A percentile compares a stretch with the other conserved stretches of the same genome.
Conservation (phyloP, 1,140 invertebrate genomes). For the Semibalanus balanoides region DNA sequence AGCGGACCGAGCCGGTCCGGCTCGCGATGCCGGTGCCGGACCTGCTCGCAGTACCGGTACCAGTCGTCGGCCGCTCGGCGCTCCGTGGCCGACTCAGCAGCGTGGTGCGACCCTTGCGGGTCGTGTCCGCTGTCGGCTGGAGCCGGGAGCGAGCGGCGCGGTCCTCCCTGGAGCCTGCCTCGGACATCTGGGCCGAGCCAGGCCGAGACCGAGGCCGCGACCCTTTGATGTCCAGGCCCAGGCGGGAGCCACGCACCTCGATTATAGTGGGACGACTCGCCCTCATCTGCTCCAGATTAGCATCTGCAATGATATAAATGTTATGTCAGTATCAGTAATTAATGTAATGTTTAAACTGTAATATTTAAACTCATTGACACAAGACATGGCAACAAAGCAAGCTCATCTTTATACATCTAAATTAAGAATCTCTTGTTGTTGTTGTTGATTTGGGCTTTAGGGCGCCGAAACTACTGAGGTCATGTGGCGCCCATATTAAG, state of each 20-base stretch:
- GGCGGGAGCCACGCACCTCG: neutral
- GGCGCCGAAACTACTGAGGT: too few species aligned
- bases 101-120: neutral
- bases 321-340: neutral
- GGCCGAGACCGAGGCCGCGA: neutral
- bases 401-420: too few species aligned
- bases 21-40: too few species aligned
- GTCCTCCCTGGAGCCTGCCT: neutral
- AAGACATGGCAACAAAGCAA: too few species aligned
- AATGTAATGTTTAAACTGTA: neutral
- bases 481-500: too few species aligned
- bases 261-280: neutral
- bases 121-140: neutral
- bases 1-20: neutral
- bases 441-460: too few species aligned
- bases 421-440: too few species aligned
- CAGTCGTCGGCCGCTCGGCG: neutral
- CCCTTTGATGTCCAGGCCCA: neutral
- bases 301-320: neutral
- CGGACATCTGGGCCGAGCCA: neutral
- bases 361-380: too few species aligned
- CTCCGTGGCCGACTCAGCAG: neutral
- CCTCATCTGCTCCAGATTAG: neutral
- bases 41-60: too few species aligned
- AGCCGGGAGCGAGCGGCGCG: neutral